Percentiles rank a stretch among this genome's conserved stretches.
Conservation (phyloP, 2,113 vertebrate species). For the Rhinolophus sinicus region DNA sequence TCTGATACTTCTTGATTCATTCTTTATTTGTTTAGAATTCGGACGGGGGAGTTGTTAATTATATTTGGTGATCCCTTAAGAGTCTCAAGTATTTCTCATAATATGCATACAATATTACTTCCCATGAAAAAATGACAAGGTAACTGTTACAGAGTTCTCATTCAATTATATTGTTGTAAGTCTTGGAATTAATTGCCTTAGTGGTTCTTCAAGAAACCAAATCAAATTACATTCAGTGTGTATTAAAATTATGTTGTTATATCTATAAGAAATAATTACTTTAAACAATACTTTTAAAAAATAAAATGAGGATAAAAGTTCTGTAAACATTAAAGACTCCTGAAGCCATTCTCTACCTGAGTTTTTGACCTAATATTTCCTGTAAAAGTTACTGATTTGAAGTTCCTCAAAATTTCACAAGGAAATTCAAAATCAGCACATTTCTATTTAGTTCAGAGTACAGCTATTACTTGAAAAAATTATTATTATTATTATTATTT, state of each 20-base stretch:
- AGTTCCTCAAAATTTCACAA: background rate
- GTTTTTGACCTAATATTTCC: background rate
- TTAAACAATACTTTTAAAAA: background rate
- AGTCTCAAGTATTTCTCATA: background rate
- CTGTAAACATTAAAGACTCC: background rate
- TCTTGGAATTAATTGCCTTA: background rate
- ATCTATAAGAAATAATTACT: background rate
- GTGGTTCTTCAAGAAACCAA: conserved; percentile 6
- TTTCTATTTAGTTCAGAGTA: background rate
- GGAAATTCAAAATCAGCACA: background rate
- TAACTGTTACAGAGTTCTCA: background rate
- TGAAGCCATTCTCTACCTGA: background rate
- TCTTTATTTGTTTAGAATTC: background rate
- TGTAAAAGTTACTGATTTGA: background rate
- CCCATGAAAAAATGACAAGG: background rate
- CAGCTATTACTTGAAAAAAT: background rate
- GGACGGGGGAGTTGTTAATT: background rate
- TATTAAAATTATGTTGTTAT: background rate
- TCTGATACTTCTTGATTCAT: background rate
- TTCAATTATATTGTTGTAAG: conserved; percentile 18
- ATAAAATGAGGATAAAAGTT: background rate
- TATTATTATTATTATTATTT: background rate
- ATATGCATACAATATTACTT: background rate
- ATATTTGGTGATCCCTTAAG: background rate
- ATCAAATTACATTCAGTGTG: background rate